A percentile compares a stretch with the other conserved stretches of the same genome.
Evolutionary conservation across 2,113 vertebrate species (phyloP).

Genomic region (Oncorhynchus mykiss): DNA sequence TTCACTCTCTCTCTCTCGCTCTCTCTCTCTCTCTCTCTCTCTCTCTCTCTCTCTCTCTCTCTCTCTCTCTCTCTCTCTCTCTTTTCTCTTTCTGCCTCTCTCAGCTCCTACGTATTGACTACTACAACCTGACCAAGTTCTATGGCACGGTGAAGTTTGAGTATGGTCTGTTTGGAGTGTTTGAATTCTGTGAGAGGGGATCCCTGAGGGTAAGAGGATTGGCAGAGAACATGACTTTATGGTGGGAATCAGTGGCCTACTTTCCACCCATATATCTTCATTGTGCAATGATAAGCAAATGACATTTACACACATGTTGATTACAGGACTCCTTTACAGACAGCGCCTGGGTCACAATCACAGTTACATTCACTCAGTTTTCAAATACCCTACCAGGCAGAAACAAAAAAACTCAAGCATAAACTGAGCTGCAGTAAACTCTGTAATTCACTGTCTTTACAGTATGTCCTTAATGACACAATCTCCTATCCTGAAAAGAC

Average conservation of each 20-base stretch:
- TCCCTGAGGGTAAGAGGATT: slow-evolving; percentile 86
- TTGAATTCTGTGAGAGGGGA: slow-evolving; percentile 92
- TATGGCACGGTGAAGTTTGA: slow-evolving; percentile 95
- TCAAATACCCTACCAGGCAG: not conserved
- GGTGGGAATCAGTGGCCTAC: slow-evolving; percentile 11
- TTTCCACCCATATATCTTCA: slow-evolving; percentile 12
- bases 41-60: slow-evolving; percentile 53
- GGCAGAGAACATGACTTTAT: slow-evolving; percentile 17
- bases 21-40: slow-evolving; percentile 27
- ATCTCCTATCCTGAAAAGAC: slow-evolving; percentile 96
- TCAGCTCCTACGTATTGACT: slow-evolving; percentile 90
- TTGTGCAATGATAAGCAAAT: slow-evolving; percentile 26
- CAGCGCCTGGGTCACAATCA: not conserved
- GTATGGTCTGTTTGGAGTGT: slow-evolving; percentile 86
- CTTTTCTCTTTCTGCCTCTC: slow-evolving; percentile 61
- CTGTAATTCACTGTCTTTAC: not conserved
- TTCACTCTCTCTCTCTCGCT: slow-evolving; percentile 35
- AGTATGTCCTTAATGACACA: slow-evolving; percentile 93
- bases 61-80: slow-evolving; percentile 49
- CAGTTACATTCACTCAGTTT: not conserved
- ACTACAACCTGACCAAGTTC: slow-evolving; percentile 98
- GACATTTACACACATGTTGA: not conserved
- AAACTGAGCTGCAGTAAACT: slow-evolving; percentile 1
- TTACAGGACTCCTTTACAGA: not conserved
- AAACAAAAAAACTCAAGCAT: slow-evolving; percentile 9